These are phyloP conservation scores for Actinemys pallida DNA, from an alignment of 2,113 vertebrate species.

Conservation along the genomic window DNA sequence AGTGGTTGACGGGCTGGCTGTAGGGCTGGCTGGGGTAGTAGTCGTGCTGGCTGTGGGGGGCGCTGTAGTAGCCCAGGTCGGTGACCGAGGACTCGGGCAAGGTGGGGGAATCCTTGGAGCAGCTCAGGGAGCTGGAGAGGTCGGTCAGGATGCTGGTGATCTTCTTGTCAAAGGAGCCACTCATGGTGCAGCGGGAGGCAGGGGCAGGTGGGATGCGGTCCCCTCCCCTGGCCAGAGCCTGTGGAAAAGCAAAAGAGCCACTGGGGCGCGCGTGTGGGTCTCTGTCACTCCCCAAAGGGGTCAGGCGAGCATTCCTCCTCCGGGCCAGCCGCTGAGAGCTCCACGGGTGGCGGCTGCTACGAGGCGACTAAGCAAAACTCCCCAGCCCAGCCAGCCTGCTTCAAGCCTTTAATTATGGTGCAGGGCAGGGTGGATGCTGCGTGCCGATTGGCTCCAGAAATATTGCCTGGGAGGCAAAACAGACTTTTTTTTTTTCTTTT, in stretches of 20 bases:
- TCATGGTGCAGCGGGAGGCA: conserved; percentile 82
- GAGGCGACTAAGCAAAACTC: conserved; percentile 66
- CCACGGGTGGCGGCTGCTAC: background rate
- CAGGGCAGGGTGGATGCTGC: conserved; percentile 83
- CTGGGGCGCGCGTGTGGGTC: background rate
- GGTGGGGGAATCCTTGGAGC: conserved; percentile 97
- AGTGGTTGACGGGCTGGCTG: conserved; percentile 89
- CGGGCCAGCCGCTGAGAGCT: background rate
- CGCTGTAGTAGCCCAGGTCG: conserved; percentile 96
- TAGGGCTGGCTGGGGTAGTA: conserved; percentile 90
- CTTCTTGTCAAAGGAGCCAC: conserved; percentile 96
- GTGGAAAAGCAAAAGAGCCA: too few species aligned
- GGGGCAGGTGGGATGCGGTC: background rate
- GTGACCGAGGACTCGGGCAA: conserved; percentile 96
- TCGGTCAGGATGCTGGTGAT: conserved; percentile 94
- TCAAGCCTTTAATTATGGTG: conserved; percentile 92
- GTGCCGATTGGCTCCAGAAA: conserved; percentile 90
- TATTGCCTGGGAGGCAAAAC: conserved; percentile 86
- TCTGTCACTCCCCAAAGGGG: background rate
- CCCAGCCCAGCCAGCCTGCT: conserved; percentile 77
- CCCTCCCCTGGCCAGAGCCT: background rate
- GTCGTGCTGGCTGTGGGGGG: conserved; percentile 89
- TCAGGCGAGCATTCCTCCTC: conserved; percentile 15
- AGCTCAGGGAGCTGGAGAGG: conserved; percentile 93
- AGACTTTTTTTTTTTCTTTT: conserved; percentile 67